phyloP scores from a whole-genome alignment of 2,113 vertebrate species.

The Leucoraja erinaceus region DNA sequence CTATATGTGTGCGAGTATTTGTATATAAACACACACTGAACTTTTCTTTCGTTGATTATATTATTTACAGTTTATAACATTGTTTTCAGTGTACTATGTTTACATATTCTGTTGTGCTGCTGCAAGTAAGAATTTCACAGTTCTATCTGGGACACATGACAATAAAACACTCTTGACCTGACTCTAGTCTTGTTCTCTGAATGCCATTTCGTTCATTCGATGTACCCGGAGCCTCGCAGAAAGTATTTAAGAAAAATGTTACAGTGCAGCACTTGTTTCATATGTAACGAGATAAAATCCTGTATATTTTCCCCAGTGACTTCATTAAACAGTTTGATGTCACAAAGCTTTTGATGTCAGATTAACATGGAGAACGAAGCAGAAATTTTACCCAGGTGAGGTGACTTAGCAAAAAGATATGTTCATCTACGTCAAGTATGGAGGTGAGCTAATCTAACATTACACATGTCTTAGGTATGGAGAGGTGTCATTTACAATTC shows the following conservation, averaged over 20 bases:
- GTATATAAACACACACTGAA: no score
- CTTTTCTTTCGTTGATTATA: no score
- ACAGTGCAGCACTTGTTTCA: neutral
- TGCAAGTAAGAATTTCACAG: no score
- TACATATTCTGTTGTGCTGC: no score
- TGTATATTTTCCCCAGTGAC: neutral
- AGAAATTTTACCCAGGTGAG: neutral
- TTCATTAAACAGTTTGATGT: slow-evolving; percentile 16
- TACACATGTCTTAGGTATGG: neutral
- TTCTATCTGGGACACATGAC: no score
- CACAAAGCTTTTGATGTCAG: slow-evolving; percentile 29
- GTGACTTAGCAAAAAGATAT: neutral
- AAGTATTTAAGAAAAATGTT: neutral
- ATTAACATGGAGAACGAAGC: neutral
- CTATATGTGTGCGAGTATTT: no score
- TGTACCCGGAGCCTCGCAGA: neutral
- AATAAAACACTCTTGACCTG: no score
- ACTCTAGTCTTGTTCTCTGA: neutral
- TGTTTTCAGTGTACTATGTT: no score
- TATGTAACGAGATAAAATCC: neutral
- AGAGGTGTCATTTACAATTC: neutral
- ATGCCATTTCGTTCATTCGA: neutral
- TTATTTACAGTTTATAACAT: no score
- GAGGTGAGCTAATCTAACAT: slow-evolving; percentile 20
- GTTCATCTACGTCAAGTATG: slow-evolving; percentile 27